Evolutionary conservation across 2,888 invertebrate genomes (phyloP).

Genomic region (Cantharis flavilabris): DNA sequence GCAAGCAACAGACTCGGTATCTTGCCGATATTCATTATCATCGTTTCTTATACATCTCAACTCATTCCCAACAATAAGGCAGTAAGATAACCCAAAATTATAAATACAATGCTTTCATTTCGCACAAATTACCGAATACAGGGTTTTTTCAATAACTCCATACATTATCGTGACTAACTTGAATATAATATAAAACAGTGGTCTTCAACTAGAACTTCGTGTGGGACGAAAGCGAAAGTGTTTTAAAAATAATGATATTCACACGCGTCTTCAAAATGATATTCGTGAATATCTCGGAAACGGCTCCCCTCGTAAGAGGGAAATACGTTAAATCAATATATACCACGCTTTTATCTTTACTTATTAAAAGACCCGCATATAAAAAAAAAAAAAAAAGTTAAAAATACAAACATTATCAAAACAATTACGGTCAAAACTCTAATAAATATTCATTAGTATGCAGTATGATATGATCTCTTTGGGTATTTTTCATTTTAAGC

Average conservation of each 20-base stretch:
- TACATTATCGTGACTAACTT: neutral
- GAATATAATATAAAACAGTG: neutral
- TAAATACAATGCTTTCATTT: neutral
- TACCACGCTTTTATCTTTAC: neutral
- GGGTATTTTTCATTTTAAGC: neutral
- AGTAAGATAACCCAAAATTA: constrained; percentile 1
- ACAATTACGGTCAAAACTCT: neutral
- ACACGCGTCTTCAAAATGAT: neutral
- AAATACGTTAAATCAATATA: neutral
- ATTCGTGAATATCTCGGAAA: neutral
- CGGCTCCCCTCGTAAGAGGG: neutral
- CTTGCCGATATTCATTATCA: constrained; percentile 24
- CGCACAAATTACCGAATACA: neutral
- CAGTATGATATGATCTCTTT: neutral
- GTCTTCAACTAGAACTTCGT: neutral
- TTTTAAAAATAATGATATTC: neutral
- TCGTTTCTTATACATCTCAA: constrained; percentile 20
- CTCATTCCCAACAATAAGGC: constrained; percentile 7
- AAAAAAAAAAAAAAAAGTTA: neutral
- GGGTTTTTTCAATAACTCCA: neutral
- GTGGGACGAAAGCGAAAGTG: neutral
- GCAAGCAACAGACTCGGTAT: constrained; percentile 25
- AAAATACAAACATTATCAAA: neutral
- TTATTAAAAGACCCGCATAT: neutral
- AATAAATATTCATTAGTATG: neutral